Percentiles rank a stretch among this genome's conserved stretches.
Conservation (phyloP, 2,113 vertebrate genomes). For the Mormoops blainvillei region DNA sequence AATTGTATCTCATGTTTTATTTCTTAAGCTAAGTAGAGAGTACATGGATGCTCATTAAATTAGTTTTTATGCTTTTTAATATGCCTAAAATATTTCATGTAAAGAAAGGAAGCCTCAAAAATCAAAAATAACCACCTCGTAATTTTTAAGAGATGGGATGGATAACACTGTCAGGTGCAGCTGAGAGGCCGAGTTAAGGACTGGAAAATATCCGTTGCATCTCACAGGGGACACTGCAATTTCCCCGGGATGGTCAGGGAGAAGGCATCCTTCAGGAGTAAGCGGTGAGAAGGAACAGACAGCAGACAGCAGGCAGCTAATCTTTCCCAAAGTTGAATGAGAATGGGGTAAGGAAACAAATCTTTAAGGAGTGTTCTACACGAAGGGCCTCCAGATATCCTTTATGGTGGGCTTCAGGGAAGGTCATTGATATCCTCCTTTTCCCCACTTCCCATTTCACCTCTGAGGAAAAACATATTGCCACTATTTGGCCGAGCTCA, state of each 20-base stretch:
- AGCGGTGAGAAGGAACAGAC: background rate
- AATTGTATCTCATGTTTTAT: background rate
- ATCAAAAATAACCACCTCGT: background rate
- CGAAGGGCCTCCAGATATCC: background rate
- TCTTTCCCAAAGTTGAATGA: background rate
- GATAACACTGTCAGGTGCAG: background rate
- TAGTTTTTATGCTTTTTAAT: background rate
- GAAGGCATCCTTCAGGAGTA: background rate
- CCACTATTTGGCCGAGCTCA: background rate
- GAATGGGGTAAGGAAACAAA: background rate
- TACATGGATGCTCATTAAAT: background rate
- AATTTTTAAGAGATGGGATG: background rate
- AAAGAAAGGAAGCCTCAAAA: background rate
- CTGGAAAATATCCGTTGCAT: background rate
- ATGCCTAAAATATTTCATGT: background rate
- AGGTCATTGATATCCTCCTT: background rate
- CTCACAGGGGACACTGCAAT: background rate
- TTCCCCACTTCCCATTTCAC: background rate
- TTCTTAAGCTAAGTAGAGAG: background rate
- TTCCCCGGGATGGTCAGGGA: background rate
- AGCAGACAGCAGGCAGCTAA: background rate
- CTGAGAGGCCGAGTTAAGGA: background rate
- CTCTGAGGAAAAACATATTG: background rate
- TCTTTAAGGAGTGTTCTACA: background rate
- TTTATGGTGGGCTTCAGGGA: background rate